These are phyloP conservation scores for Dermochelys coriacea DNA, from an alignment of 2,797 vertebrate genomes.

Conservation along the genomic window DNA sequence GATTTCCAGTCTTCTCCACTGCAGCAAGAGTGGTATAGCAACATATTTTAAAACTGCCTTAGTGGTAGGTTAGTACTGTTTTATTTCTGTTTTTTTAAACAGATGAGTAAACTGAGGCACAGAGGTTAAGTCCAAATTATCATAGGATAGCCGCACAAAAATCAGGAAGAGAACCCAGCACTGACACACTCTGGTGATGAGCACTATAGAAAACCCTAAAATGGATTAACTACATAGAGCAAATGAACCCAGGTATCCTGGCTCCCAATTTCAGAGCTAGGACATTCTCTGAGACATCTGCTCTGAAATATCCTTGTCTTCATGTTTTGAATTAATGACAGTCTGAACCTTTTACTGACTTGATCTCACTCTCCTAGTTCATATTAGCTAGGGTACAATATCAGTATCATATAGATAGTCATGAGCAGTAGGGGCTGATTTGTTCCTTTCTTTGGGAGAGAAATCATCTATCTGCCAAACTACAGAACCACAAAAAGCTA, in stretches of 20 bases:
- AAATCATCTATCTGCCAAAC: constrained; percentile 12
- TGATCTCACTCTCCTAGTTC: not conserved
- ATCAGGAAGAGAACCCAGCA: not conserved
- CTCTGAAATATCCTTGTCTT: not conserved
- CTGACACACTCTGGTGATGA: not conserved
- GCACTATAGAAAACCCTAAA: not conserved
- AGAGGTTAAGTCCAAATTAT: not conserved
- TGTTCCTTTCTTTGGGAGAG: not conserved
- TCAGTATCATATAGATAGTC: accelerated
- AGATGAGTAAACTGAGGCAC: not conserved
- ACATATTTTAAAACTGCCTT: not conserved
- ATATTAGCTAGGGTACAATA: constrained; percentile 15
- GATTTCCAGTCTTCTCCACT: not conserved
- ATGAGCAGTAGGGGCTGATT: not conserved
- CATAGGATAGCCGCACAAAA: not conserved
- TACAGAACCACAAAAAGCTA: not conserved
- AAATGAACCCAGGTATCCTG: not conserved
- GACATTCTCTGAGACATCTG: not conserved
- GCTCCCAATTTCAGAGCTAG: not conserved
- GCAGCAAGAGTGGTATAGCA: not conserved
- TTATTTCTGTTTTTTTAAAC: not conserved
- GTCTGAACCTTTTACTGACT: not conserved
- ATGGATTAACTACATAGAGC: not conserved
- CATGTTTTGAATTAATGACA: not conserved
- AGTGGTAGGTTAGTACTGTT: not conserved